Percentiles rank a stretch among this genome's conserved stretches.
Conservation (phyloP, 2,888 invertebrate species). For the Melitaea athalia region DNA sequence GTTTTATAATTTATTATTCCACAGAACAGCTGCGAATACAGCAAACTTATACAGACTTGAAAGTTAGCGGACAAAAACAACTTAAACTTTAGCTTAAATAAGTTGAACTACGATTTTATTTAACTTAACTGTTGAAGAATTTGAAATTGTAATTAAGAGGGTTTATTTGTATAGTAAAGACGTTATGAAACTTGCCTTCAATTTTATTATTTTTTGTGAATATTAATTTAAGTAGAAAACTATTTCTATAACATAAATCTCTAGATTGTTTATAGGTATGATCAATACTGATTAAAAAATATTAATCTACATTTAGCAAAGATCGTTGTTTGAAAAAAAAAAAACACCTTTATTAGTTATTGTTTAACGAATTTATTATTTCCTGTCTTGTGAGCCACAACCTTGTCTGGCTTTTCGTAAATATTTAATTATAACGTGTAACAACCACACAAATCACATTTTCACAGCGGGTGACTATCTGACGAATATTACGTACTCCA, state of each 20-base stretch:
- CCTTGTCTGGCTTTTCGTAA: not conserved
- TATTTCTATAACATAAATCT: too few relatives aligned
- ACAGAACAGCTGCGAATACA: conserved; percentile 25
- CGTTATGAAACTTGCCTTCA: too few relatives aligned
- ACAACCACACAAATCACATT: not conserved
- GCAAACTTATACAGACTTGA: conserved; percentile 32
- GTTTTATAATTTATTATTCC: conserved; percentile 29
- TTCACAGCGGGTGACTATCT: not conserved
- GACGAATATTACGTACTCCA: not conserved
- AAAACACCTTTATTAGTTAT: too few relatives aligned
- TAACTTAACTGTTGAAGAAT: not conserved
- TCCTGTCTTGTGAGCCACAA: not conserved
- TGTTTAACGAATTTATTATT: not conserved
- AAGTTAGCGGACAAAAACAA: conserved; percentile 31
- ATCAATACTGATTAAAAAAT: too few relatives aligned
- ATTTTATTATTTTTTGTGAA: too few relatives aligned
- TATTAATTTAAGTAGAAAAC: too few relatives aligned
- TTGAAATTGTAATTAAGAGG: not conserved
- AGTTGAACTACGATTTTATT: conserved; percentile 4
- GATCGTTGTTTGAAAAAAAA: too few relatives aligned
- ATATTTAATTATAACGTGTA: not conserved
- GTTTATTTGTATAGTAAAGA: not conserved
- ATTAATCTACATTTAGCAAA: too few relatives aligned
- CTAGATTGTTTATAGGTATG: too few relatives aligned
- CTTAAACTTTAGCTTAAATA: conserved; percentile 18